Conservation (phyloP, 1,140 invertebrate species). For the Anoplophora glabripennis region DNA sequence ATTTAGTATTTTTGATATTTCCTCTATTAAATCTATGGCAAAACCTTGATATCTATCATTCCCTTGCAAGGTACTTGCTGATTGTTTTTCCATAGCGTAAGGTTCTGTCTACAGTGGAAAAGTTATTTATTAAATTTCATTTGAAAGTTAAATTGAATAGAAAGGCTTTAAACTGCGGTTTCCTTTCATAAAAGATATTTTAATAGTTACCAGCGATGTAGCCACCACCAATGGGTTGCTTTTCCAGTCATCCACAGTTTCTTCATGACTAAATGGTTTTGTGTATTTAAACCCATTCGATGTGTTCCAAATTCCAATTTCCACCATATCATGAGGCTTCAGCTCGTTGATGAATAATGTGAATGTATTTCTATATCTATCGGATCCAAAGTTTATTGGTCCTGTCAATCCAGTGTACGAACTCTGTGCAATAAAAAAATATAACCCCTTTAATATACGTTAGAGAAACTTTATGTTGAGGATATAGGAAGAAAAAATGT, state of each 20-base stretch:
- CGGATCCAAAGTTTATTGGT: conserved; percentile 78
- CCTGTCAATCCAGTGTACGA: conserved; percentile 68
- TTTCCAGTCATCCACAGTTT: conserved; percentile 51
- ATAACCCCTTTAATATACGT: no score
- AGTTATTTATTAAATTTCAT: conserved; percentile 70
- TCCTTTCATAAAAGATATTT: background rate
- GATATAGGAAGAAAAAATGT: no score
- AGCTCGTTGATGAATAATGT: conserved; percentile 76
- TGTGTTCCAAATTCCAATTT: conserved; percentile 72
- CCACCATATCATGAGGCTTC: conserved; percentile 59
- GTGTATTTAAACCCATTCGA: conserved; percentile 37
- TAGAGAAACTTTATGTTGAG: no score
- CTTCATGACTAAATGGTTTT: background rate
- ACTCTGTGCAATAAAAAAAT: conserved; percentile 26
- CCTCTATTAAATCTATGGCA: conserved; percentile 78
- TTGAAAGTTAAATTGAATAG: conserved; percentile 75
- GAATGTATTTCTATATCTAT: conserved; percentile 79
- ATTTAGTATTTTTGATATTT: conserved; percentile 64
- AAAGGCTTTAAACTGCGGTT: conserved; percentile 24
- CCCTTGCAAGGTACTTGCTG: conserved; percentile 57
- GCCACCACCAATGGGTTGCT: conserved; percentile 84
- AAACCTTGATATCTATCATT: conserved; percentile 78
- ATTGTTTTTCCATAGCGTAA: conserved; percentile 68
- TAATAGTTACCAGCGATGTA: conserved; percentile 72
- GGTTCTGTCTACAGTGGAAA: conserved; percentile 63